A percentile compares a stretch with the other conserved stretches of the same genome.
Conservation (phyloP, 1,140 invertebrate species). For the Pollicipes pollicipes region DNA sequence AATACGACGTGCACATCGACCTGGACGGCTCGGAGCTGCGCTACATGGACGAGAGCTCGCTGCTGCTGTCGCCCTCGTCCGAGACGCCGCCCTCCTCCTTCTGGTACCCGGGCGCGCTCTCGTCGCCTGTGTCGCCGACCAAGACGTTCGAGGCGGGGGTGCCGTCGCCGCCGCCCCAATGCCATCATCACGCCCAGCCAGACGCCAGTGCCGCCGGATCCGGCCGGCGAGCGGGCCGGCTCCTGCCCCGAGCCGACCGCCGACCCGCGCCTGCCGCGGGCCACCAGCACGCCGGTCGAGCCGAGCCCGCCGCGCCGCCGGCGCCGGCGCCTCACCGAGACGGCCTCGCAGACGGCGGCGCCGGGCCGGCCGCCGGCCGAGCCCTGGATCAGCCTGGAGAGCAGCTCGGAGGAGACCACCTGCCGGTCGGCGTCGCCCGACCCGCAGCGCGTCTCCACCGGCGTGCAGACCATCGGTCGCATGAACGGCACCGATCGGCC, state of each 20-base stretch:
- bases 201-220: neutral
- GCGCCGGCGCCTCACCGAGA: neutral
- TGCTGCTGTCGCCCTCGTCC: conserved; percentile 24
- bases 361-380: neutral
- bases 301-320: neutral
- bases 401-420: neutral
- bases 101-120: conserved; percentile 41
- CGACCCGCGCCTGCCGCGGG: neutral
- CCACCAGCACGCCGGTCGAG: neutral
- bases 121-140: conserved; percentile 8
- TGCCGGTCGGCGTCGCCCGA: neutral
- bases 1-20: conserved; percentile 21
- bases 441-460: neutral
- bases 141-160: neutral
- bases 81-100: conserved; percentile 30
- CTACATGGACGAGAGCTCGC: conserved; percentile 78
- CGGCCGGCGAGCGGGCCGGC: neutral
- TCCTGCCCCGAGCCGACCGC: neutral
- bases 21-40: conserved; percentile 59
- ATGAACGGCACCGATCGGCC: neutral
- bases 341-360: neutral
- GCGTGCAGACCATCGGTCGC: neutral
- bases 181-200: conserved; percentile 5
- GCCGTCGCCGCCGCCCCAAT: conserved; percentile 5
- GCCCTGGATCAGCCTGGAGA: neutral